Conservation (phyloP, 2,888 invertebrate species). For the Cantharis flavilabris region DNA sequence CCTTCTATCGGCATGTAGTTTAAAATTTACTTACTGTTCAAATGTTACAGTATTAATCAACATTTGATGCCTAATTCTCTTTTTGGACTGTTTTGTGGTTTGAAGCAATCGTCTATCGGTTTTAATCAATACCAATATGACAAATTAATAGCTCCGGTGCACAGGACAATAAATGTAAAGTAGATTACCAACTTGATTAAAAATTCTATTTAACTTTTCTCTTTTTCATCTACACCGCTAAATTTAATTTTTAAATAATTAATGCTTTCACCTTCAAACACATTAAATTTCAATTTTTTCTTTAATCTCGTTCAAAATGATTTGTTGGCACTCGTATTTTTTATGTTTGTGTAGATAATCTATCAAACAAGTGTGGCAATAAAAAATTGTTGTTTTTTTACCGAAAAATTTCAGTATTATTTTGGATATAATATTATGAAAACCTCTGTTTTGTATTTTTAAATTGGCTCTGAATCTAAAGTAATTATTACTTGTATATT, state of each 20-base stretch:
- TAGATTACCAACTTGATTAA: neutral
- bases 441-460: no score
- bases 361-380: neutral
- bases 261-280: neutral
- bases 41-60: conserved; percentile 10
- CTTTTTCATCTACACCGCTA: neutral
- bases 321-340: neutral
- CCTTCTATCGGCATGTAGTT: neutral
- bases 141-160: neutral
- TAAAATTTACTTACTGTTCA: conserved; percentile 1
- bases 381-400: neutral
- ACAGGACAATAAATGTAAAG: neutral
- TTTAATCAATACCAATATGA: neutral
- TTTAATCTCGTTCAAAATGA: neutral
- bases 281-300: neutral
- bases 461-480: no score
- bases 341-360: neutral
- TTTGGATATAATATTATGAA: no score
- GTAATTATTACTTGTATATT: no score
- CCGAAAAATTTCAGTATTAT: neutral
- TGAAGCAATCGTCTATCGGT: neutral
- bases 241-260: neutral
- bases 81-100: neutral
- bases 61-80: neutral
- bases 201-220: neutral